phyloP scores from a whole-genome alignment of 2,113 vertebrate genomes.

The Penelope pileata region DNA sequence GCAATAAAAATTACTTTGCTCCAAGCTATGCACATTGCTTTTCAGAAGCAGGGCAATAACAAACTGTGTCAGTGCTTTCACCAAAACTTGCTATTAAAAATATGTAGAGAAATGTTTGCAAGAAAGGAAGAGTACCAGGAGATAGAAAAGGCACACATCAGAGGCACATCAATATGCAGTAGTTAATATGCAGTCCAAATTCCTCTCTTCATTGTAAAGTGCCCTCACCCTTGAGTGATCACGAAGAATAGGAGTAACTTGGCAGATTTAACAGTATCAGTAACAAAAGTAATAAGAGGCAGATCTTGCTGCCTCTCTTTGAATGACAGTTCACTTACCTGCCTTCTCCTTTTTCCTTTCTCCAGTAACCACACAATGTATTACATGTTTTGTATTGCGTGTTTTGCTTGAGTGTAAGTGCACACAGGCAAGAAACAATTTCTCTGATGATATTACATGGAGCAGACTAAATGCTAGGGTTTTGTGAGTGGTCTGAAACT shows the following conservation, averaged over 20 bases:
- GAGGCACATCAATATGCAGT: background rate
- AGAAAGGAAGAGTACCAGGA: background rate
- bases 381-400: background rate
- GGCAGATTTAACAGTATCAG: background rate
- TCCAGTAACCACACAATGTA: constrained; percentile 28
- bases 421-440: constrained; percentile 45
- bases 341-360: background rate
- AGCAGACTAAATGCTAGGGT: background rate
- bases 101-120: constrained; percentile 9
- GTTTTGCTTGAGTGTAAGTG: background rate
- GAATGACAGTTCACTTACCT: constrained; percentile 50
- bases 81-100: constrained; percentile 3
- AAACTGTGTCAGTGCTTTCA: constrained; percentile 12
- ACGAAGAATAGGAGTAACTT: background rate
- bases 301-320: background rate
- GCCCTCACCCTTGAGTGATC: constrained; percentile 24
- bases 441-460: constrained; percentile 17
- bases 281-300: constrained; percentile 8
- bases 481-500: constrained; percentile 27
- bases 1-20: constrained; percentile 16
- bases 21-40: background rate
- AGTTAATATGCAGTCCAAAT: constrained; percentile 25
- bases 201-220: constrained; percentile 36
- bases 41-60: constrained; percentile 12
- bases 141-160: background rate